These are phyloP conservation scores for Ligdia adustata DNA, from an alignment of 2,888 invertebrate genomes.

Conservation along the genomic window DNA sequence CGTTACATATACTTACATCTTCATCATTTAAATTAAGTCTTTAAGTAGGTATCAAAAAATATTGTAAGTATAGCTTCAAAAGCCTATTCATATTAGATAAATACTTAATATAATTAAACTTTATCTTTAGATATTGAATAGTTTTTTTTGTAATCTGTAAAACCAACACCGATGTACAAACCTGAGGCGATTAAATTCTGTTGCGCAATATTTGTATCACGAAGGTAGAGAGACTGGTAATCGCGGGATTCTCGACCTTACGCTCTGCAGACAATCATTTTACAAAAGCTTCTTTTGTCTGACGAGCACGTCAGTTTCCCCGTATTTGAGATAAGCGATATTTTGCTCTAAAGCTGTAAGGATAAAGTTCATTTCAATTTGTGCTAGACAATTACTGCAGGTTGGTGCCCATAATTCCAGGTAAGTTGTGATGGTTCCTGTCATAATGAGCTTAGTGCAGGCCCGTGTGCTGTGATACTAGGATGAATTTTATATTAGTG, in stretches of 20 bases:
- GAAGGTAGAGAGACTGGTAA: constrained; percentile 4
- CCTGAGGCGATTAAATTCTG: no score
- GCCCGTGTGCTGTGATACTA: constrained; percentile 9
- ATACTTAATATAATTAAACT: no score
- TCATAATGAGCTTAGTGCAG: constrained; percentile 7
- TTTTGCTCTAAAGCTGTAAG: constrained; percentile 28
- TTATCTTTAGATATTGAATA: no score
- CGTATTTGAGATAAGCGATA: constrained; percentile 28
- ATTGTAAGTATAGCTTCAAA: no score
- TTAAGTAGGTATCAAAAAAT: no score
- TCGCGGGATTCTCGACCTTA: constrained; percentile 50
- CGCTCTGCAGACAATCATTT: constrained; percentile 43
- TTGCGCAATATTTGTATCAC: background rate
- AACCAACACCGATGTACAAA: no score
- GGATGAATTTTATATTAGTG: no score
- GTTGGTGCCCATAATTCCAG: no score
- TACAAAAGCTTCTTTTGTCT: constrained; percentile 54
- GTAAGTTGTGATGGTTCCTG: background rate
- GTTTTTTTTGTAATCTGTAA: no score
- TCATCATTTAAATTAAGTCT: no score
- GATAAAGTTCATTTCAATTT: constrained; percentile 31
- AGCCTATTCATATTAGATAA: no score
- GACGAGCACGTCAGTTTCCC: constrained; percentile 34
- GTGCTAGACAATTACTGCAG: constrained; percentile 1
- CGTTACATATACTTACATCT: no score